Base-by-base conservation (phyloP, 2,113 vertebrate genomes). In the Pavo muticus region DNA sequence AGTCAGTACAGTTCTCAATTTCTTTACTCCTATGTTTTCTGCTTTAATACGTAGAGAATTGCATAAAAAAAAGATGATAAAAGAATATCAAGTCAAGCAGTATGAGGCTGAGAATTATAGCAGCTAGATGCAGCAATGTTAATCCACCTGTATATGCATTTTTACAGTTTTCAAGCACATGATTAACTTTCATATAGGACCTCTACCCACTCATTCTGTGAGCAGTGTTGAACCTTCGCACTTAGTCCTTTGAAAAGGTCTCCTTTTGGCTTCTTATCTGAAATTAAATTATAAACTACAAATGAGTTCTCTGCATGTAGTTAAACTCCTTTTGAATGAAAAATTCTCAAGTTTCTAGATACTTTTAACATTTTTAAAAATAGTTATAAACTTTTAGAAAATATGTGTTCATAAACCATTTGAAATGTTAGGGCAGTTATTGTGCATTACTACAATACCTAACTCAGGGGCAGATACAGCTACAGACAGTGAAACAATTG, bases 261-360 rank as follows among this genome's bases (percentile, higher is more conserved):
- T 84, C 17, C 29, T 88, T 67, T 30, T n/a, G 37, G 15, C 0
- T 2, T 48, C 1, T 2, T 48, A 27, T 2, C 8, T 23, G 8
- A 76, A 91, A 57, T 54, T 65, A 42, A 88, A 91, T 11, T 48
- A 14, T 6, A 54, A 87, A 54, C 20, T 37, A 60, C 12, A 87
- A 56, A 77, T 45, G 1, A 88, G 56, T 65, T 79, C 63, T 27
- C 32, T 84, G 10, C 20, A 44, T 57, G 5, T 13, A 61, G 75
- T 61, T 69, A 60, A 88, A 60, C 2, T 3, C 24, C 14, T 63
- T 37, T 54, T 37, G 20, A 83, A 45, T 57, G 48, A 79, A 91
- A 84, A 57, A 42, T 0, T 42, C 6, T 42, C 11, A 52, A 4
- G 3, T 35, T 80, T 65, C 32, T 73, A 44, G 0, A 2, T 23